phyloP scores from a whole-genome alignment of 2,113 vertebrate species.

The Plectropomus leopardus region DNA sequence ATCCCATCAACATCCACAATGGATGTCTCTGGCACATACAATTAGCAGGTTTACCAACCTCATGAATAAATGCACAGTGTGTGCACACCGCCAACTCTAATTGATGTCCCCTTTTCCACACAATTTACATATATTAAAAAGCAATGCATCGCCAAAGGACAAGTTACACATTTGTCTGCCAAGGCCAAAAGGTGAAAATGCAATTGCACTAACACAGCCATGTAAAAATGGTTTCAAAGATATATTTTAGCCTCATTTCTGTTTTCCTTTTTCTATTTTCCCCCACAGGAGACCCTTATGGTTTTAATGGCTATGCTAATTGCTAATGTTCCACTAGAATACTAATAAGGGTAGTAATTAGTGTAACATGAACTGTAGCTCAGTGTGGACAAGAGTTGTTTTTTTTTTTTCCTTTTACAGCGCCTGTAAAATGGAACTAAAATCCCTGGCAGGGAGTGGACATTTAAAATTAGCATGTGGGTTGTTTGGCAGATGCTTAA shows the following conservation, averaged over 20 bases:
- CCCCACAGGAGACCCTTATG: constrained; percentile 52
- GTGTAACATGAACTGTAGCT: constrained; percentile 60
- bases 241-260: constrained; percentile 45
- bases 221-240: constrained; percentile 40
- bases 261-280: constrained; percentile 36
- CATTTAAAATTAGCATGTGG: constrained; percentile 50
- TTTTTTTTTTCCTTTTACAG: constrained; percentile 47
- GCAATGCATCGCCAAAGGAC: constrained; percentile 20
- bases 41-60: constrained; percentile 65
- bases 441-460: constrained; percentile 50
- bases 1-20: constrained; percentile 15
- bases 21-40: constrained; percentile 38
- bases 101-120: constrained; percentile 52
- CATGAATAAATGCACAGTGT: constrained; percentile 53
- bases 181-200: constrained; percentile 36
- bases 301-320: constrained; percentile 73
- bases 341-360: constrained; percentile 77
- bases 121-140: constrained; percentile 64
- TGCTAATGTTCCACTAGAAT: constrained; percentile 65
- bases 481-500: constrained; percentile 44
- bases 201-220: constrained; percentile 9
- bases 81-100: constrained; percentile 46
- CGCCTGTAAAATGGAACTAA: constrained; percentile 50
- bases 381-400: constrained; percentile 45
- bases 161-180: constrained; percentile 33